These are phyloP conservation scores for Hydractinia echinata DNA, from an alignment of 30 jellyfish, hydroid and myxozoan genomes.

Conservation along the genomic window DNA sequence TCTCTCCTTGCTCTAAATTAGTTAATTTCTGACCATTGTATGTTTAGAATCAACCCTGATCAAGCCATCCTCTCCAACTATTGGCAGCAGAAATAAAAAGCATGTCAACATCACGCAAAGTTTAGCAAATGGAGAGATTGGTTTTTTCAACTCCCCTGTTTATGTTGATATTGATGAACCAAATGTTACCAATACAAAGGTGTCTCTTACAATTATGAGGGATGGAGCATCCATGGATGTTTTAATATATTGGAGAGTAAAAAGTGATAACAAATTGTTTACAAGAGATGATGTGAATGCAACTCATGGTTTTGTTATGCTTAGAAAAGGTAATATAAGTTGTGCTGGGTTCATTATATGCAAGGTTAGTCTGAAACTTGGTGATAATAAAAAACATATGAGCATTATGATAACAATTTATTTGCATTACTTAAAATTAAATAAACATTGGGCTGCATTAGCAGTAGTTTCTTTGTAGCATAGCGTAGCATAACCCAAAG, in stretches of 20 bases:
- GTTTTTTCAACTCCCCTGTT: slow-evolving; percentile 60
- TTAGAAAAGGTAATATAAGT: slow-evolving; percentile 46
- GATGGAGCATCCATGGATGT: slow-evolving; percentile 84
- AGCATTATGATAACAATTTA: too few relatives aligned
- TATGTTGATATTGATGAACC: slow-evolving; percentile 55
- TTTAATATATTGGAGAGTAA: slow-evolving; percentile 66
- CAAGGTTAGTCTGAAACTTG: too few relatives aligned
- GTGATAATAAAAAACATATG: too few relatives aligned
- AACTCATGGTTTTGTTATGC: slow-evolving; percentile 56
- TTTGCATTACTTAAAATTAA: too few relatives aligned
- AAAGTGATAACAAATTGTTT: slow-evolving; percentile 35
- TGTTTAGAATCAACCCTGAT: slow-evolving; percentile 49
- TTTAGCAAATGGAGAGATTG: slow-evolving; percentile 87
- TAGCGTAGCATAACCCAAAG: too few relatives aligned
- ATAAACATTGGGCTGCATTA: too few relatives aligned
- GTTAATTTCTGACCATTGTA: background rate
- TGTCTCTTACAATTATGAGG: slow-evolving; percentile 59
- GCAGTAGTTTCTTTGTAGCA: too few relatives aligned
- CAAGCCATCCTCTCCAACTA: slow-evolving; percentile 55
- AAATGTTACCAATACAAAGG: slow-evolving; percentile 3
- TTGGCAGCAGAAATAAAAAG: slow-evolving; percentile 35
- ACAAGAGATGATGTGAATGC: slow-evolving; percentile 53
- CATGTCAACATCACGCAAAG: slow-evolving; percentile 55
- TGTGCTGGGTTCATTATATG: too few relatives aligned
- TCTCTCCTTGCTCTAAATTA: background rate